Base-by-base conservation (phyloP, 2,888 invertebrate genomes). In the Dasysyrphus tricinctus region DNA sequence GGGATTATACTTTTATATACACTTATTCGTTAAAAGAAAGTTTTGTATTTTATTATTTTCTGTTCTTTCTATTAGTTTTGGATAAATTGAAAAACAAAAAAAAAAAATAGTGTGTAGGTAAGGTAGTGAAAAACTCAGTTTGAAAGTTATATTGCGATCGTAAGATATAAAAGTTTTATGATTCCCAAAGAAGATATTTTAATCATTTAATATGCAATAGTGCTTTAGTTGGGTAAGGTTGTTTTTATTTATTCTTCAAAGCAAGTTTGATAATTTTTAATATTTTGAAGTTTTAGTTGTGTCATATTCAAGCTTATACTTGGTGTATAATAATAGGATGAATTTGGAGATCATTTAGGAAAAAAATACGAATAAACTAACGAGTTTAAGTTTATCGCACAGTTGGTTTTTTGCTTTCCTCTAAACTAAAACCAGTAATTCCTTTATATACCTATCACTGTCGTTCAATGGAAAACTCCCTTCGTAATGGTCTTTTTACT, bases 1-100 rank as follows among this genome's bases (percentile, higher is more conserved):
- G 61, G 82, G 70, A 72, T 78, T 82, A 65, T 75, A 82, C 81
- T 74, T 78, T 72, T 74, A 69, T 16, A n/a, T n/a, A n/a, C n/a
- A 34, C 16, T 57, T 3, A 34, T 57, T 57, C 32, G 11, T 16
- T 16, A 74, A 77, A 61, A 32, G n/a, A 69, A 85, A 65, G 63
- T 86, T n/a, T 85, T 85, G n/a, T 61, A 56, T 76, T 76, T 76
- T 76, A 67, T 80, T 72, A 73, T 76, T 80, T 79, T 73, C 34
- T 32, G 24, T 14, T 14, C 32, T 80, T 76, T 69, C 29, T 69
- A 63, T 85, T 73, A 61, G 77, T 76, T 84, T 80, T 32, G 47
- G 12, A 59, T 67, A 67, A 74, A 83, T 79, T 63, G 44, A 79
- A 75, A 75, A n/a, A n/a, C n/a, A 42, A 42, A 49, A 57, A 34